These are phyloP conservation scores for Prunella himalayana DNA, from an alignment of 2,113 vertebrate genomes.

Conservation along the genomic window DNA sequence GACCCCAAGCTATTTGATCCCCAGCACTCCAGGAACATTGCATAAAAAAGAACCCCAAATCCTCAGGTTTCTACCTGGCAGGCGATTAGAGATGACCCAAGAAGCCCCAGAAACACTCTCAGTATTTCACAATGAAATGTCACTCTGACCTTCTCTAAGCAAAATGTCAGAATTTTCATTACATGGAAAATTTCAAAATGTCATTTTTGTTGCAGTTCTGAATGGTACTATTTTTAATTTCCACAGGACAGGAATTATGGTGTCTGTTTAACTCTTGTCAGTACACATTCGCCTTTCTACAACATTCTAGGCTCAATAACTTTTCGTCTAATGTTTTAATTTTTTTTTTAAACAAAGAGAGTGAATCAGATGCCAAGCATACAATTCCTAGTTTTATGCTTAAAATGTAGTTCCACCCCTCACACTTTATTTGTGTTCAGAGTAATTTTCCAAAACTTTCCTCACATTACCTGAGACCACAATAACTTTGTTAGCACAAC, in stretches of 20 bases:
- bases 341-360: neutral
- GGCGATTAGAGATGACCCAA: slow-evolving; percentile 16
- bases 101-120: neutral
- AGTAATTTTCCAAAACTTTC: neutral
- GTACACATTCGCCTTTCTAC: neutral
- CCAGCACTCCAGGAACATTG: neutral
- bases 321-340: neutral
- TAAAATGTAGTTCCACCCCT: neutral
- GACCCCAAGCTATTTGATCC: neutral
- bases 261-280: neutral
- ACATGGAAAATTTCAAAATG: slow-evolving; percentile 59
- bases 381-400: neutral
- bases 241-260: neutral
- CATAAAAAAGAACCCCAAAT: neutral
- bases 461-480: neutral
- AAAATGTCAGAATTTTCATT: slow-evolving; percentile 62
- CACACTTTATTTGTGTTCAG: neutral
- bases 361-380: neutral
- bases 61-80: neutral
- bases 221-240: slow-evolving; percentile 38
- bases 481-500: neutral
- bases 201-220: slow-evolving; percentile 53
- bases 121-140: slow-evolving; percentile 55
- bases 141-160: slow-evolving; percentile 61
- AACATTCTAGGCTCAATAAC: neutral